Conservation (phyloP, 1,140 invertebrate genomes). For the Procambarus clarkii region DNA sequence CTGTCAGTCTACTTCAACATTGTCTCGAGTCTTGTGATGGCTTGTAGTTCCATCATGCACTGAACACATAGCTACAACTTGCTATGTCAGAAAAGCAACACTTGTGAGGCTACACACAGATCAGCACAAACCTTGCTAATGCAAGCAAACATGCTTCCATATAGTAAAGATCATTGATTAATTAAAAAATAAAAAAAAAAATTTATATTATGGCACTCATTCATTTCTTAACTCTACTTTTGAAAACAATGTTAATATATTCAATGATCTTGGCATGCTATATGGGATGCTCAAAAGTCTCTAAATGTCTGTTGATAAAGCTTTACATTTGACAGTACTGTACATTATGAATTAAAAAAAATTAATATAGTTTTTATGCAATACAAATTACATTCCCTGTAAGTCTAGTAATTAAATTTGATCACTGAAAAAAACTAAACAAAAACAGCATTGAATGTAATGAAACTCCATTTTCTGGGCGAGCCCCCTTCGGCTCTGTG, state of each 20-base stretch:
- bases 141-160: conserved; percentile 41
- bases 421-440: too few relatives aligned
- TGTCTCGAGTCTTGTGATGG: conserved; percentile 68
- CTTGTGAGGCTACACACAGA: conserved; percentile 50
- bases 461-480: too few relatives aligned
- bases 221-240: not conserved
- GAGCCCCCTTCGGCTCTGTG: too few relatives aligned
- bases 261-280: not conserved
- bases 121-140: conserved; percentile 20
- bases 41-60: conserved; percentile 61
- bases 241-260: not conserved
- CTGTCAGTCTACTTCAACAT: conserved; percentile 63
- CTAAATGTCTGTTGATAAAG: not conserved
- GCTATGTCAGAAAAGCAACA: conserved; percentile 66
- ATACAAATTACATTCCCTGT: too few relatives aligned
- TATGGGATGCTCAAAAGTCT: not conserved
- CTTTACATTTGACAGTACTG: too few relatives aligned
- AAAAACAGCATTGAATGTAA: too few relatives aligned
- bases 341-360: too few relatives aligned
- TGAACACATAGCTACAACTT: conserved; percentile 60
- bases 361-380: too few relatives aligned
- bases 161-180: conserved; percentile 8
- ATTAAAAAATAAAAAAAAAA: not conserved
- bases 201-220: not conserved
- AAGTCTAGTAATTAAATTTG: too few relatives aligned